Evolutionary conservation across 2,888 invertebrate species (phyloP).

Genomic region (Nomada fabriciana): DNA sequence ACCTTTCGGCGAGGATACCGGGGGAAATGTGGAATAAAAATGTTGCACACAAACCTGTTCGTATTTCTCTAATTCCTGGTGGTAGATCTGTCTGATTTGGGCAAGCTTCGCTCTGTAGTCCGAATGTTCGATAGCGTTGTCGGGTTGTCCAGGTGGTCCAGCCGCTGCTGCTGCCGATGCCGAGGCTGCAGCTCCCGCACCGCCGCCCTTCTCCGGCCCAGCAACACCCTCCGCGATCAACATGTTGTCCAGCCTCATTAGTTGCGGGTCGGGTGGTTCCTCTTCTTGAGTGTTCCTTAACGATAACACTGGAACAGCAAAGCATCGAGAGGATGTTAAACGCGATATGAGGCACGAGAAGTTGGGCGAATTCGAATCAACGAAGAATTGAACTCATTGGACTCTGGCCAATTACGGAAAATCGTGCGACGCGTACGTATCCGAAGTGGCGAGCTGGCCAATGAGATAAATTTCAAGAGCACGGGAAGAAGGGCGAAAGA

Average conservation of each 20-base stretch:
- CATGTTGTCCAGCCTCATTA: conserved; percentile 99
- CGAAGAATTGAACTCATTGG: neutral
- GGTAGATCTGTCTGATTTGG: conserved; percentile 99
- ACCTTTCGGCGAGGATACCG: neutral
- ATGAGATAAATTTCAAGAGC: neutral
- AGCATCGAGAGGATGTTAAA: neutral
- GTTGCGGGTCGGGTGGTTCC: conserved; percentile 98
- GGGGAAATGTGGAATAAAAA: too few relatives aligned
- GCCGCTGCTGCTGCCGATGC: conserved; percentile 92
- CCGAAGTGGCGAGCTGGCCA: too few relatives aligned
- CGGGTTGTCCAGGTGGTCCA: conserved; percentile 91
- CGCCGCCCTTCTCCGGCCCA: conserved; percentile 97
- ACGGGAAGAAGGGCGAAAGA: neutral
- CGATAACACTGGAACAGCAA: conserved; percentile 89
- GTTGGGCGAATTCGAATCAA: neutral
- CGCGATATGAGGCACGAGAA: too few relatives aligned
- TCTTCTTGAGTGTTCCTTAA: conserved; percentile 98
- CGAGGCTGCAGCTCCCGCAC: conserved; percentile 94
- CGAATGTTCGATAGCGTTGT: conserved; percentile 99
- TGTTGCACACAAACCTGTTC: conserved; percentile 89
- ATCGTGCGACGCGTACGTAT: too few relatives aligned
- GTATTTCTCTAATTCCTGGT: conserved; percentile 99
- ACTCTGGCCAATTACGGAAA: neutral
- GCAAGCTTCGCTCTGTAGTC: conserved; percentile 99
- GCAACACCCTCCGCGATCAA: conserved; percentile 99